Evolutionary conservation across 2,888 invertebrate species (phyloP), one percentile per base, ranked within the genome.

Genomic region (Ditula angustiorana): DNA sequence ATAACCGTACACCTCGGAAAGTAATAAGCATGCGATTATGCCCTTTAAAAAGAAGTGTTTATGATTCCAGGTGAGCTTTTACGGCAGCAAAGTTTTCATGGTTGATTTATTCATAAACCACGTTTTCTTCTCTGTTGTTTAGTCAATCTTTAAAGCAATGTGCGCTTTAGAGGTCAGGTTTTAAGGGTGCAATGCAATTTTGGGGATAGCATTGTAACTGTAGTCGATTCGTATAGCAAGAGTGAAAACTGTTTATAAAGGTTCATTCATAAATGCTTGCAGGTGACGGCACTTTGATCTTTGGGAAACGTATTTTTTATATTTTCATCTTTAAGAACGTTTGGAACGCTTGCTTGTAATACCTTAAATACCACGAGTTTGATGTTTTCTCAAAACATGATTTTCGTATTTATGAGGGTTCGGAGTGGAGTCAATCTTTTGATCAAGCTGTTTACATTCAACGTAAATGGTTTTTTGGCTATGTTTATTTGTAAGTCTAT

Each of bases 221-320:
- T 37, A 13, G 63, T 37, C 8, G 16, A 41, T 59, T 53, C 37
- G 46, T 61, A 64, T 69, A 70, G 71, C 68, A 70, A 74, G 69
- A 72, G 67, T 73, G 70, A 70, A 71, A 58, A 41, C 44, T 24
- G 46, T 72, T 76, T 71, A 73, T 71, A 71, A 76, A 73, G 71
- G 70, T 70, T 71, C 71, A 71, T 74, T 80, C 74, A 76, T 78
- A 76, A 78, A 77, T 74, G 72, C 67, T 75, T 78, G 79, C 66
- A 74, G 76, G 78, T 79, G 79, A 79, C 74, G 75, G 67, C 44
- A 30, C 78, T 81, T 82, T 82, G 81, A 81, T 80, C 79, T 76
- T 66, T 28, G 61, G 65, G 70, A 71, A 77, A 71, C 74, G 67
- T 76, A 67, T 79, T 80, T 77, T 69, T 75, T 74, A 77, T 75